phyloP scores from a whole-genome alignment of 1,140 invertebrate species.

The Papilio dardanus region DNA sequence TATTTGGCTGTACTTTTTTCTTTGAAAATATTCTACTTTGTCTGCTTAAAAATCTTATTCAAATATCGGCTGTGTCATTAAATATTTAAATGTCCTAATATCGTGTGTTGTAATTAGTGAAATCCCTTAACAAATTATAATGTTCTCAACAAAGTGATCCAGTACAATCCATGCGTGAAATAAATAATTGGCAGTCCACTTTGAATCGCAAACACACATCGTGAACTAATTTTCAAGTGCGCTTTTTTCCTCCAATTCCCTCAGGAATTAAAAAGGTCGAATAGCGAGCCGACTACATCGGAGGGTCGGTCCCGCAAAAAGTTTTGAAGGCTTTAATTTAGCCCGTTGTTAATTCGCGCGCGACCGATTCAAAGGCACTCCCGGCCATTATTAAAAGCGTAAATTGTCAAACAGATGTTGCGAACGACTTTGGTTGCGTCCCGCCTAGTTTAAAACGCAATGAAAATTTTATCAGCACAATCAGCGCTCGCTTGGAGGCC shows the following conservation, averaged over 20 bases:
- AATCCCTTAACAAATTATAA: constrained; percentile 15
- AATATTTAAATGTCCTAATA: background rate
- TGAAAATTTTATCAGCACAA: constrained; percentile 55
- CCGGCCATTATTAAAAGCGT: constrained; percentile 78
- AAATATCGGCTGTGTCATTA: no score
- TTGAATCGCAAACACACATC: constrained; percentile 19
- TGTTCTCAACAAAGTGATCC: constrained; percentile 1
- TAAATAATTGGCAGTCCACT: constrained; percentile 38
- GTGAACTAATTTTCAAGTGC: constrained; percentile 29
- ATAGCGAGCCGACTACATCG: constrained; percentile 54
- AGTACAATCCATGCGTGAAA: constrained; percentile 26
- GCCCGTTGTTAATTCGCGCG: constrained; percentile 74
- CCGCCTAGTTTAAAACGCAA: constrained; percentile 68
- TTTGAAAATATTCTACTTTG: background rate
- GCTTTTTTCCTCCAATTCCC: constrained; percentile 51
- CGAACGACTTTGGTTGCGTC: constrained; percentile 68
- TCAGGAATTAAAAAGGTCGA: constrained; percentile 52
- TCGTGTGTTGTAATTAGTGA: background rate
- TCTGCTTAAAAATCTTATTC: no score
- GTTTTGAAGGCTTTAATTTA: constrained; percentile 78
- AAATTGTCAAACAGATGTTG: constrained; percentile 79
- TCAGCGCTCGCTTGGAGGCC: constrained; percentile 34
- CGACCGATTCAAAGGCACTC: constrained; percentile 74
- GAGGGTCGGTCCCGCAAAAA: constrained; percentile 64
- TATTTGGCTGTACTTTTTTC: background rate